phyloP scores from a whole-genome alignment of 2,113 vertebrate species.

The Periophthalmus modestus region DNA sequence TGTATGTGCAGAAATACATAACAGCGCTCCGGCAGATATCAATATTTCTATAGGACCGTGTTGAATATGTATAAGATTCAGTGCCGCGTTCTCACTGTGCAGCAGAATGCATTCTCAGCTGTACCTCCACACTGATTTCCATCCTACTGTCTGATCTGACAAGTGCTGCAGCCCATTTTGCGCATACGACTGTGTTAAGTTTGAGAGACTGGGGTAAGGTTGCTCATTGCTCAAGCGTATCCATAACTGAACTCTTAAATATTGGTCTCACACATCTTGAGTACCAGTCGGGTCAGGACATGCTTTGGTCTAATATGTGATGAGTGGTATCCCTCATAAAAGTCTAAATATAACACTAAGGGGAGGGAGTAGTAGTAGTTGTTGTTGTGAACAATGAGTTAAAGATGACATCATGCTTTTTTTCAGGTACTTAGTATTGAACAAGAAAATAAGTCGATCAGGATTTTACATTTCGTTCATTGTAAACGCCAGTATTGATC shows the following conservation, averaged over 20 bases:
- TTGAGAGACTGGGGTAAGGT: slow-evolving; percentile 10
- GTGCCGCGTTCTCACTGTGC: slow-evolving; percentile 29
- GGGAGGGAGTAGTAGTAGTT: background rate
- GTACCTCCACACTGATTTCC: slow-evolving; percentile 20
- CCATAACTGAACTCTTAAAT: background rate
- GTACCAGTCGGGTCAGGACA: background rate
- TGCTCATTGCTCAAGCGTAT: slow-evolving; percentile 27
- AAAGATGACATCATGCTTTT: background rate
- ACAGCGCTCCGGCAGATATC: background rate
- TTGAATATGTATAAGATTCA: slow-evolving; percentile 33
- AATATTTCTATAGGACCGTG: background rate
- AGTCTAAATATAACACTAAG: background rate
- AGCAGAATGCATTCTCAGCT: slow-evolving; percentile 42
- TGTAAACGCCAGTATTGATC: too few species aligned
- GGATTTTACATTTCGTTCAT: too few species aligned
- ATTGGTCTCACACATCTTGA: slow-evolving; percentile 8
- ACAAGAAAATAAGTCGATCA: too few species aligned
- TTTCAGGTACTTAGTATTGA: too few species aligned
- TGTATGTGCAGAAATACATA: background rate
- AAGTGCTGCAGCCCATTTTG: slow-evolving; percentile 34
- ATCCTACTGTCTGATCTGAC: slow-evolving; percentile 23
- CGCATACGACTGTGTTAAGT: slow-evolving; percentile 8
- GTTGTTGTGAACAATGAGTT: too few species aligned
- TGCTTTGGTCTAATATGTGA: background rate
- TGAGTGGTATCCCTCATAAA: background rate